These are phyloP conservation scores for Xylophagus ater DNA, from an alignment of 2,888 invertebrate genomes.

Conservation along the genomic window DNA sequence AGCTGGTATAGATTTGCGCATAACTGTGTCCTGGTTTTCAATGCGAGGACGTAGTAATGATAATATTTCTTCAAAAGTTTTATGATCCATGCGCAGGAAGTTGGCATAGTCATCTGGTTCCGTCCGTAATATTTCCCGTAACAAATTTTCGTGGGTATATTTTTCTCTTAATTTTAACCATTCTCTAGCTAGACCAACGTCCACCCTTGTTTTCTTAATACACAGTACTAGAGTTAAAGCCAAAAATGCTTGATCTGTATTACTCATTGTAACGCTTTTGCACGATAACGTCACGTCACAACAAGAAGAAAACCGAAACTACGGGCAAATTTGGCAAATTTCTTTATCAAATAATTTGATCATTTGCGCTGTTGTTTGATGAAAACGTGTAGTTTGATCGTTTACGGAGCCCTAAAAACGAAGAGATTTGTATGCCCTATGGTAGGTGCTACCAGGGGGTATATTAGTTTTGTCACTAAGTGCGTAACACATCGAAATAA, in stretches of 20 bases:
- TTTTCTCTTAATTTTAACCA: neutral
- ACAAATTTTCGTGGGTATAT: neutral
- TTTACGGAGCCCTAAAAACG: no score
- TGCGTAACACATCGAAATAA: no score
- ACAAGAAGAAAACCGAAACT: no score
- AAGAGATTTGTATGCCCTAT: no score
- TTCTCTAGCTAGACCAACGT: neutral
- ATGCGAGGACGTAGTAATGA: constrained; percentile 1
- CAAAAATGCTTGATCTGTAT: neutral
- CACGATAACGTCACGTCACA: no score
- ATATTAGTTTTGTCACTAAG: no score
- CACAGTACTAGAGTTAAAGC: neutral
- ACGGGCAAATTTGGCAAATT: no score
- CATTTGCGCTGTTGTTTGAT: no score
- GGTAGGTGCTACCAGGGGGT: no score
- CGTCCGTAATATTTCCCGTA: neutral
- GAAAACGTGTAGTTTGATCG: no score
- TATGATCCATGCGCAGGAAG: constrained; percentile 4
- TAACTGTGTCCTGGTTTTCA: constrained; percentile 7
- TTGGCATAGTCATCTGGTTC: constrained; percentile 2
- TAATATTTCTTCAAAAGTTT: neutral
- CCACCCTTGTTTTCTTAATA: neutral
- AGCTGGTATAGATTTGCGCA: constrained; percentile 4
- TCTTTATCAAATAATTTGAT: no score
- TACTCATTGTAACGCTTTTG: no score